Conservation (phyloP, 2,888 invertebrate genomes). For the Hirtodrosophila alboralis region DNA sequence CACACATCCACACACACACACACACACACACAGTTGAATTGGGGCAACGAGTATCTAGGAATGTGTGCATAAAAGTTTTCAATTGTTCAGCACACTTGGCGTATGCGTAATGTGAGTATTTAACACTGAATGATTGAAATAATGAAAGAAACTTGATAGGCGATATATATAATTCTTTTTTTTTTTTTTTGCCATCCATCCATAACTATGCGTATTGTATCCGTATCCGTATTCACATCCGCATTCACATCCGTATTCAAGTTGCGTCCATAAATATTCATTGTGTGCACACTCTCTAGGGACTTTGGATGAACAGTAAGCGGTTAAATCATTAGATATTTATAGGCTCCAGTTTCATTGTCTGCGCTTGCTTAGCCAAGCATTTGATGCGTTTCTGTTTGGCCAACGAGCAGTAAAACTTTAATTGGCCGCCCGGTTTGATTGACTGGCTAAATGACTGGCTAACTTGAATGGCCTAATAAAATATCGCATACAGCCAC, state of each 20-base stretch:
- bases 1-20: neutral
- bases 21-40: conserved; percentile 20
- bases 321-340: conserved; percentile 53
- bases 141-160: conserved; percentile 16
- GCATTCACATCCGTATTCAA: neutral
- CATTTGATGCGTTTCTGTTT: conserved; percentile 40
- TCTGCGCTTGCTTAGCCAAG: conserved; percentile 37
- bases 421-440: conserved; percentile 70
- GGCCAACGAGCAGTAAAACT: conserved; percentile 67
- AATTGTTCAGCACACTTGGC: conserved; percentile 38
- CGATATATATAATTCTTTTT: too few species aligned
- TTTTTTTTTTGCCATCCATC: too few species aligned
- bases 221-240: conserved; percentile 6
- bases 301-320: conserved; percentile 29
- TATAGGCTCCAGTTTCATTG: conserved; percentile 52
- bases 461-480: conserved; percentile 73
- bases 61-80: conserved; percentile 30
- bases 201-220: neutral
- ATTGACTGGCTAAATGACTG: conserved; percentile 75
- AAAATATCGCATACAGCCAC: conserved; percentile 53
- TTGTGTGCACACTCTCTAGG: conserved; percentile 23
- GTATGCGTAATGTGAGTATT: conserved; percentile 45
- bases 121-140: conserved; percentile 20
- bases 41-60: conserved; percentile 27
- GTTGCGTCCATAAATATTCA: conserved; percentile 33